Base-by-base conservation (phyloP, 2,888 invertebrate genomes). In the Fragum whitleyi region DNA sequence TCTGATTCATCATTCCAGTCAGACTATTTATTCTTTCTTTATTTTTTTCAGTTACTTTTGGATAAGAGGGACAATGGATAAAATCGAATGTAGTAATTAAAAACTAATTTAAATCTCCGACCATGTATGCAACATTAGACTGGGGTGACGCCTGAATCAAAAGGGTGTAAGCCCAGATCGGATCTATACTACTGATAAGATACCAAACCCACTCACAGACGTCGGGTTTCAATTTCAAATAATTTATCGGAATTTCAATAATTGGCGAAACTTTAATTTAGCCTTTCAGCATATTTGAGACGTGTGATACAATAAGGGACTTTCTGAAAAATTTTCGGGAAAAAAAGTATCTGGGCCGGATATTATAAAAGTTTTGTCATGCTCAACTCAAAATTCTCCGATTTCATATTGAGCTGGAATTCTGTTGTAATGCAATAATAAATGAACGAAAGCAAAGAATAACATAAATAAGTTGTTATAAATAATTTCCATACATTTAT, bases 101-200 rank as follows among this genome's bases (percentile, higher is more conserved):
- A 61, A 61, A 32, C 61, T n/a, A 61, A 61, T 61, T 61, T 61
- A 32, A 28, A 61, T 61, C 29, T 32, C 61, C 14, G 32, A n/a
- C 32, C 61, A 32, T 32, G 32, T 61, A 61, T 61, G 61, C 32
- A 61, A 61, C 61, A 61, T 61, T 61, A 61, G 36, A 61, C 61
- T 19, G n/a, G 61, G 32, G 32, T 28, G 61, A n/a, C 32, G 61
- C 11, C 28, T 16, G 61, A 32, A 19, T 29, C n/a, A 32, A n/a
- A 32, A 32, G 32, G 32, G 61, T 29, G 32, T 61, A 61, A 61
- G 29, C 29, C 61, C 61, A 32, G 61, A 61, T 61, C 61, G 61
- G 61, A 61, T 61, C 61, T 9, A 29, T 1, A 7, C 23, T 2
- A 19, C 61, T 32, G 61, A 61, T 61, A 61, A 61, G 61, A 28